phyloP scores from a whole-genome alignment of 2,797 vertebrate species.

The Pseudopleuronectes americanus region DNA sequence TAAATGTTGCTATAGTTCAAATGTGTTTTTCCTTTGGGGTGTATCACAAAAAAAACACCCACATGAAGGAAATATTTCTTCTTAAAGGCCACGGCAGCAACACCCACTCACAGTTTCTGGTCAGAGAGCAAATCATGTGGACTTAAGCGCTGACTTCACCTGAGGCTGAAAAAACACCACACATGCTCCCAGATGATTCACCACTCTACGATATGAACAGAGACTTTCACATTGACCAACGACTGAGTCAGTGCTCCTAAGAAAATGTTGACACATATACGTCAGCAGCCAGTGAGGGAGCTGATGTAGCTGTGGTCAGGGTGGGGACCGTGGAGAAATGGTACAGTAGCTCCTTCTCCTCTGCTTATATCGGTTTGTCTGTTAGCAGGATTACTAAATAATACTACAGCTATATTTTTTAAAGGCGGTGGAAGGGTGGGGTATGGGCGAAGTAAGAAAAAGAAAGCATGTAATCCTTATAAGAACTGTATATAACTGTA shows the following conservation, averaged over 20 bases:
- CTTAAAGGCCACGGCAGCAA: constrained; percentile 14
- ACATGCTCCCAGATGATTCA: constrained; percentile 40
- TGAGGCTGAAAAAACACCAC: constrained; percentile 14
- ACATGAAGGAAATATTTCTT: constrained; percentile 19
- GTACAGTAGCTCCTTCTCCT: background rate
- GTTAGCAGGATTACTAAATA: too few species aligned
- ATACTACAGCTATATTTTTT: too few species aligned
- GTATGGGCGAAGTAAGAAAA: too few species aligned
- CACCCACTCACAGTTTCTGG: constrained; percentile 32
- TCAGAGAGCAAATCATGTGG: constrained; percentile 44
- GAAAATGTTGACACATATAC: constrained; percentile 32
- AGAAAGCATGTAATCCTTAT: too few species aligned
- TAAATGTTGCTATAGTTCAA: background rate
- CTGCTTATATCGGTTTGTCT: background rate
- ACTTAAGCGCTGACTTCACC: constrained; percentile 47
- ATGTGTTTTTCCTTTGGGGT: constrained; percentile 20
- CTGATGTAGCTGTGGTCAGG: constrained; percentile 32
- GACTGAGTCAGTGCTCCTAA: constrained; percentile 30
- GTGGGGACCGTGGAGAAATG: constrained; percentile 22
- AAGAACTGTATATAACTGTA: too few species aligned
- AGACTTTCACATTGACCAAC: constrained; percentile 20
- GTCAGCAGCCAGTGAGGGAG: constrained; percentile 5
- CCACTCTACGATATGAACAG: constrained; percentile 6
- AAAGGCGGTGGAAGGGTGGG: too few species aligned
- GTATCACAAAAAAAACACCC: background rate